Percentiles rank a stretch among this genome's conserved stretches.
Evolutionary conservation across 2,888 invertebrate genomes (phyloP).

Genomic region (Meiosimyza decipiens): DNA sequence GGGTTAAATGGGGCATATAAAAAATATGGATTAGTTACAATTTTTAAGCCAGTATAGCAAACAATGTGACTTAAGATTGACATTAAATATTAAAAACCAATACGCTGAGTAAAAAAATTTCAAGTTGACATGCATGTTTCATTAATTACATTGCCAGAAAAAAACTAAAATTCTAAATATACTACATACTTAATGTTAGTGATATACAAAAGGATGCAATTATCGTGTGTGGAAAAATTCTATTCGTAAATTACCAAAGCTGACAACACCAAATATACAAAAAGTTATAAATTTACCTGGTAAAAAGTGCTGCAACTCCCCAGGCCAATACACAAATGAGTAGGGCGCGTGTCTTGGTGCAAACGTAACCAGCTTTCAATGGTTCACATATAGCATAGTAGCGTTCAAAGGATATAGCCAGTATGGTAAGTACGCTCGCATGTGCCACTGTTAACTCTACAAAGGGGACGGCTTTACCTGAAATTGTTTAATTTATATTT

Average conservation of each 20-base stretch:
- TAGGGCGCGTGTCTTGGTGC: conserved; percentile 86
- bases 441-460: conserved; percentile 92
- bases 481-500: conserved; percentile 50
- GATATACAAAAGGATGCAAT: no score
- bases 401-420: conserved; percentile 93
- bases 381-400: conserved; percentile 94
- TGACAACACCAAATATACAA: background rate
- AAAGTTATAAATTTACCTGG: conserved; percentile 74
- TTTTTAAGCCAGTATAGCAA: no score
- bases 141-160: no score
- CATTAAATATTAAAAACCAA: no score
- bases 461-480: conserved; percentile 93
- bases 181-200: no score
- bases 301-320: conserved; percentile 85
- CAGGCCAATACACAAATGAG: conserved; percentile 85
- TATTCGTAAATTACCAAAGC: background rate
- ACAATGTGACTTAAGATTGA: no score
- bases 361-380: conserved; percentile 87
- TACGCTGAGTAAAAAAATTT: no score
- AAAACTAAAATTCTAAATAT: no score
- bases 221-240: no score
- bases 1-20: no score
- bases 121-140: no score
- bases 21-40: no score
- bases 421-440: conserved; percentile 90